Base-by-base conservation (phyloP, 2,888 invertebrate species). In the Dione vanillae region DNA sequence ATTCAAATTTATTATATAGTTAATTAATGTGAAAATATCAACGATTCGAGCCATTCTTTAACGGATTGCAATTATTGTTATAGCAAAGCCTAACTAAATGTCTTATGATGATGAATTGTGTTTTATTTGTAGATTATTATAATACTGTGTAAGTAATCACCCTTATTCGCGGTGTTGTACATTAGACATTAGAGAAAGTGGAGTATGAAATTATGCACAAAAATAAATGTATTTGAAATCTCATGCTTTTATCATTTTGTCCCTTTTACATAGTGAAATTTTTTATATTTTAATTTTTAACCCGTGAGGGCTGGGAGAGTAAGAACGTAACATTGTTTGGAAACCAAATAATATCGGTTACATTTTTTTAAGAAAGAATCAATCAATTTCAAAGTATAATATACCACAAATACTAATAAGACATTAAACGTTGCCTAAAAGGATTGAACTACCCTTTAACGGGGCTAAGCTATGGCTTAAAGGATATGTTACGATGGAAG, bases 151-250 rank as follows among this genome's bases (percentile, higher is more conserved):
- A 72, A 71, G 78, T 82, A 82, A 84, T 85, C 88, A 88, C 87
- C 85, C 83, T 76, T 83, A 81, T 84, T 87, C 80, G 86, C 75
- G 81, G 87, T 88, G 89, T 89, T 88, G 85, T 90, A 87, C 79
- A 85, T 84, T 90, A 90, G 89, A 84, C 78, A 73, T 80, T 90
- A 90, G 87, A 82, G 80, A 84, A 86, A 84, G 89, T 88, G 81
- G 76, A 83, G 81, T 85, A 86, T 87, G 85, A 87, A 88, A 83
- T 88, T 86, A 90, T 91, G 91, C 92, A 92, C 92, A 90, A 87
- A 77, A 88, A 90, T 92, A 91, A 89, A 92, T 91, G 90, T 91
- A 90, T 89, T 89, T 87, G 82, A 88, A 87, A 84, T 84, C 81
- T 78, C 76, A 66, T 58, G 51, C 51, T 56, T 45, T 71, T 71